Percentiles rank a stretch among this genome's conserved stretches.
Conservation (phyloP, 1,140 invertebrate genomes). For the Sogatella furcifera region DNA sequence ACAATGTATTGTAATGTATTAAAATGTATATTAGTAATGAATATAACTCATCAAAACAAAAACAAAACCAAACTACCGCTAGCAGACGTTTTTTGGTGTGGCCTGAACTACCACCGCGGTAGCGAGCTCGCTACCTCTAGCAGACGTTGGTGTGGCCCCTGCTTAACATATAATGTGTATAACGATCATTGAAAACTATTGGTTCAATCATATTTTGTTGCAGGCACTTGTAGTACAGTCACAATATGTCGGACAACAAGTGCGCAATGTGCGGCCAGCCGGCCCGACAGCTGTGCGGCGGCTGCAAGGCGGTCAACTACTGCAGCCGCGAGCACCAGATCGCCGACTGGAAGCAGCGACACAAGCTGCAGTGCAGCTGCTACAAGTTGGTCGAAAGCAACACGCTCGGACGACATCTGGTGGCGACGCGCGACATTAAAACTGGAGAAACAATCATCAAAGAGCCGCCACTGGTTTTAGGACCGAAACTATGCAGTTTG, state of each 20-base stretch:
- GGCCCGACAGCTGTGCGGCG: slow-evolving; percentile 38
- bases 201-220: too few relatives aligned
- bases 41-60: too few relatives aligned
- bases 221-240: too few relatives aligned
- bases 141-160: too few relatives aligned
- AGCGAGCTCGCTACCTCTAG: too few relatives aligned
- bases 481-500: slow-evolving; percentile 39
- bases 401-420: slow-evolving; percentile 46
- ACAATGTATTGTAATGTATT: too few relatives aligned
- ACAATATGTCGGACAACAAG: not conserved
- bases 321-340: slow-evolving; percentile 57
- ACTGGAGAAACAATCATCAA: slow-evolving; percentile 47
- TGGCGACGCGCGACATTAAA: slow-evolving; percentile 44
- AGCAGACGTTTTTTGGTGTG: too few relatives aligned
- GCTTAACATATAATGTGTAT: too few relatives aligned
- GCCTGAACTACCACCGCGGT: too few relatives aligned
- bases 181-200: too few relatives aligned
- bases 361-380: slow-evolving; percentile 46
- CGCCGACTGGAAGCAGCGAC: slow-evolving; percentile 47
- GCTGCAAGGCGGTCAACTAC: slow-evolving; percentile 52
- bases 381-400: slow-evolving; percentile 15
- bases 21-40: too few relatives aligned
- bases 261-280: slow-evolving; percentile 12
- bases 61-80: too few relatives aligned
- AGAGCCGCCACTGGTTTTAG: slow-evolving; percentile 45